phyloP scores from a whole-genome alignment of 2,888 invertebrate species.

The Arenicola marina region DNA sequence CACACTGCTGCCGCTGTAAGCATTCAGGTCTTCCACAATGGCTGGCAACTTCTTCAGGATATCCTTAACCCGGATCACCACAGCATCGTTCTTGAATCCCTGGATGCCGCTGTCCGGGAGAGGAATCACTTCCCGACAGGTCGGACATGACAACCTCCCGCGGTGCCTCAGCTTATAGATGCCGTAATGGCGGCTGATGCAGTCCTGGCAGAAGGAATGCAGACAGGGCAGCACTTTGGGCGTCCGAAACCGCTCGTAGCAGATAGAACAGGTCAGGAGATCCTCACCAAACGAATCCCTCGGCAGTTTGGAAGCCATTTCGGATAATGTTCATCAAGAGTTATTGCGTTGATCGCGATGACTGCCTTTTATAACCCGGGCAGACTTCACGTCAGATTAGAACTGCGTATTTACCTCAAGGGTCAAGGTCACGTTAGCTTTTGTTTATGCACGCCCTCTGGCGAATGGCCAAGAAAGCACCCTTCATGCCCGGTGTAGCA shows the following conservation, averaged over 20 bases:
- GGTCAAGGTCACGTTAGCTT: no score
- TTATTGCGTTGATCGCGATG: no score
- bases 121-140: slow-evolving; percentile 15
- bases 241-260: slow-evolving; percentile 16
- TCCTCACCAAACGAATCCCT: slow-evolving; percentile 13
- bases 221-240: slow-evolving; percentile 28
- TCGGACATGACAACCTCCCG: slow-evolving; percentile 19
- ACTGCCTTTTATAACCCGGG: no score
- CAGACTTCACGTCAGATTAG: no score
- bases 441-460: no score
- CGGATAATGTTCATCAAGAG: no score
- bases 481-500: no score
- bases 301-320: background rate
- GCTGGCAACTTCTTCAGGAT: slow-evolving; percentile 10
- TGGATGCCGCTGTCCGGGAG: slow-evolving; percentile 10
- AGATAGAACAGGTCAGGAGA: slow-evolving; percentile 22
- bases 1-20: no score
- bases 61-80: slow-evolving; percentile 4
- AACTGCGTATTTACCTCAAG: no score
- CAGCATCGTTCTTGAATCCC: slow-evolving; percentile 16
- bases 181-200: slow-evolving; percentile 21
- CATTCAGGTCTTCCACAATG: no score
- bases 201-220: slow-evolving; percentile 25
- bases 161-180: slow-evolving; percentile 4
- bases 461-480: no score